Conservation (phyloP, 1,140 invertebrate species). For the Drosophila bifasciata region DNA sequence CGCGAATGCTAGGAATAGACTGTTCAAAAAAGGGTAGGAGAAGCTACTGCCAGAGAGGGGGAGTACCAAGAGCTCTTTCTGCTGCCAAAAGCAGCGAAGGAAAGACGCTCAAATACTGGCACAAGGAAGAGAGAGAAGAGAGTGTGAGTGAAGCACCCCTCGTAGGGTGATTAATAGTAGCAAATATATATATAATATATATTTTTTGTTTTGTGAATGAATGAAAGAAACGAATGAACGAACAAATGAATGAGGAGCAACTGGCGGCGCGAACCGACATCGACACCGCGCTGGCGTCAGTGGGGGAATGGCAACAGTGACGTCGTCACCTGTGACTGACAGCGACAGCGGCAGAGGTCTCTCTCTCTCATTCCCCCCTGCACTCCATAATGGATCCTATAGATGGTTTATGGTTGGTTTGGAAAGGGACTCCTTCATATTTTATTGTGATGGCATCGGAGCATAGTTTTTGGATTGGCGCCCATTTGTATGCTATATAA, state of each 20-base stretch:
- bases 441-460: constrained; percentile 1
- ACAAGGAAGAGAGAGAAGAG: too few relatives aligned
- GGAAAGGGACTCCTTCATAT: too few relatives aligned
- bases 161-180: constrained; percentile 65
- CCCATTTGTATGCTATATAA: constrained; percentile 69
- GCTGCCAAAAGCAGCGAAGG: too few relatives aligned
- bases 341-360: constrained; percentile 10
- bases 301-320: constrained; percentile 54
- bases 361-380: too few relatives aligned
- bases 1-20: constrained; percentile 17
- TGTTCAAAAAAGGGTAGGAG: background rate
- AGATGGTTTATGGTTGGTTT: too few relatives aligned
- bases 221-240: constrained; percentile 32
- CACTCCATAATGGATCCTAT: too few relatives aligned
- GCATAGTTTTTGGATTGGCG: constrained; percentile 40
- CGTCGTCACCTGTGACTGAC: constrained; percentile 68
- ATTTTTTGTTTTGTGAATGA: constrained; percentile 68
- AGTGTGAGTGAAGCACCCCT: background rate
- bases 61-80: too few relatives aligned
- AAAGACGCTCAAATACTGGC: too few relatives aligned
- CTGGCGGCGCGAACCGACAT: constrained; percentile 49
- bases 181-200: constrained; percentile 12
- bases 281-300: constrained; percentile 45
- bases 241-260: constrained; percentile 38
- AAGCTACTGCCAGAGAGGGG: too few relatives aligned